Evolutionary conservation across 2,888 invertebrate species (phyloP).

Genomic region (Hoplodrina blanda): DNA sequence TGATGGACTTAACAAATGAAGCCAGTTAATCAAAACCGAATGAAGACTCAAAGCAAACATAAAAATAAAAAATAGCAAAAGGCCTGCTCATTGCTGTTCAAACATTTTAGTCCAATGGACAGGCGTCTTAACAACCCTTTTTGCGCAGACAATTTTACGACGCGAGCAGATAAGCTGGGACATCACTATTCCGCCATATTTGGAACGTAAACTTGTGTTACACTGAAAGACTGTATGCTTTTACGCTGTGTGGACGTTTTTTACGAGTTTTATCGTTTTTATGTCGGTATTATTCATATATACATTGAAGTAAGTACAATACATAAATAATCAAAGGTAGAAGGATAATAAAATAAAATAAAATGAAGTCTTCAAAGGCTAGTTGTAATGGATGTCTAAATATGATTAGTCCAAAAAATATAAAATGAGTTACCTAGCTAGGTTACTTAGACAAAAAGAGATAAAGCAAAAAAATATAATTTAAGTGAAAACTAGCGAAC

Average conservation of each 20-base stretch:
- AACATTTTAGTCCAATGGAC: slow-evolving; percentile 31
- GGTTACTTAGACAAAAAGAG: neutral
- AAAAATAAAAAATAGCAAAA: neutral
- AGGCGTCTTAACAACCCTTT: slow-evolving; percentile 47
- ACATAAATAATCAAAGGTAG: neutral
- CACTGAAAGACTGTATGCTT: neutral
- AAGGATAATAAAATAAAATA: neutral
- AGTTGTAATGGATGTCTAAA: neutral
- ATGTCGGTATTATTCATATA: neutral
- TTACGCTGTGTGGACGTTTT: slow-evolving; percentile 5
- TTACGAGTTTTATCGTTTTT: neutral
- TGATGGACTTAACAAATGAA: neutral
- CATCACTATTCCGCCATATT: slow-evolving; percentile 53
- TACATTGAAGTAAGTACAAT: neutral
- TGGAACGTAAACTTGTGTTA: slow-evolving; percentile 26
- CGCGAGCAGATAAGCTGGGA: slow-evolving; percentile 43
- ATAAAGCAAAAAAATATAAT: neutral
- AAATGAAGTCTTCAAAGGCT: neutral
- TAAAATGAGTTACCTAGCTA: no score
- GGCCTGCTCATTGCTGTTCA: neutral
- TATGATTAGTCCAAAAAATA: neutral
- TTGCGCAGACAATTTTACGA: slow-evolving; percentile 46
- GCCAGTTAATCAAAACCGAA: neutral
- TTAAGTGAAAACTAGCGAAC: no score
- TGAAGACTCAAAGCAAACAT: neutral